A percentile compares a stretch with the other conserved stretches of the same genome.
Evolutionary conservation across 2,888 invertebrate genomes (phyloP).

Genomic region (Aleiodes alternator): DNA sequence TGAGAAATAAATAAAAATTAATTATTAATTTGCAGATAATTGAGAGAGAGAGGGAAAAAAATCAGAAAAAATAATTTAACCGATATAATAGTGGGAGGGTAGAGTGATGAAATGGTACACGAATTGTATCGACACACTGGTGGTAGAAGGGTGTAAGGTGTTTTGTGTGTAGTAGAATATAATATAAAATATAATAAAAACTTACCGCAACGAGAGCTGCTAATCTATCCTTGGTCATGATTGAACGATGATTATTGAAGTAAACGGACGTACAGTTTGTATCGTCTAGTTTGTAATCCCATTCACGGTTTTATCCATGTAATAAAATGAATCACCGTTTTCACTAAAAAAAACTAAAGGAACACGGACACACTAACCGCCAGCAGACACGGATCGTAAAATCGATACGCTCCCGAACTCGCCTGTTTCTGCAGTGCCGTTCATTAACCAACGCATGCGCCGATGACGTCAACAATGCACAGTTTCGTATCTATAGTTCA

Average conservation of each 20-base stretch:
- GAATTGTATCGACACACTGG: conserved; percentile 22
- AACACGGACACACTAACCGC: conserved; percentile 74
- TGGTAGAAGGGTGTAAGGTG: conserved; percentile 6
- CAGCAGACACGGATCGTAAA: conserved; percentile 81
- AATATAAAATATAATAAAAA: conserved; percentile 53
- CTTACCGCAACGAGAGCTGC: conserved; percentile 96
- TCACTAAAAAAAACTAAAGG: conserved; percentile 78
- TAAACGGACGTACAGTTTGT: conserved; percentile 69
- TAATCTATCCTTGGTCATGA: conserved; percentile 97
- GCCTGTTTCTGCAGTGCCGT: conserved; percentile 82
- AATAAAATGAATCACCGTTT: conserved; percentile 79
- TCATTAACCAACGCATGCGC: conserved; percentile 77
- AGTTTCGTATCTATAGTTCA: conserved; percentile 30
- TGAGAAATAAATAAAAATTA: not conserved
- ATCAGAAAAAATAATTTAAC: not conserved
- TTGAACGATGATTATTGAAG: conserved; percentile 63
- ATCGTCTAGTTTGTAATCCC: conserved; percentile 78
- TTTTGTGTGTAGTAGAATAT: conserved; percentile 24
- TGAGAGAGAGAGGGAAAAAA: not conserved
- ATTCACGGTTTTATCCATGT: conserved; percentile 87
- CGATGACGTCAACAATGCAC: conserved; percentile 70
- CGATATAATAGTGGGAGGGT: not conserved
- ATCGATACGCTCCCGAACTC: conserved; percentile 86
- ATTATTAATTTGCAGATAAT: not conserved
- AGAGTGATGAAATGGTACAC: conserved; percentile 24